Conservation (phyloP, 2,888 invertebrate species). For the Stratiomys singularior region DNA sequence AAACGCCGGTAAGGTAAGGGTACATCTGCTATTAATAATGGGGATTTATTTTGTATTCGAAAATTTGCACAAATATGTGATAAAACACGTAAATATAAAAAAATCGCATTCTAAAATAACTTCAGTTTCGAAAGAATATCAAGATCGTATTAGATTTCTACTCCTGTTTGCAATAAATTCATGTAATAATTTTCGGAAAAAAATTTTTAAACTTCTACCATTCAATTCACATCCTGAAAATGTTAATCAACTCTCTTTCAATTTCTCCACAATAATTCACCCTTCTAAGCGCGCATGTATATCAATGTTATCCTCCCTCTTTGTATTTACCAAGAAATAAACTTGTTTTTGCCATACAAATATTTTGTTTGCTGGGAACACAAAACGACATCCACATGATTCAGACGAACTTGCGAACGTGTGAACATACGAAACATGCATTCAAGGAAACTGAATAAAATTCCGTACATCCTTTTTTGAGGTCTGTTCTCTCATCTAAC, state of each 20-base stretch:
- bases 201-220: too few relatives aligned
- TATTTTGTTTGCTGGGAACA: conserved; percentile 4
- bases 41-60: too few relatives aligned
- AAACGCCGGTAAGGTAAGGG: too few relatives aligned
- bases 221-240: too few relatives aligned
- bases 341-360: background rate
- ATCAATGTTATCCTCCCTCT: background rate
- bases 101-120: too few relatives aligned
- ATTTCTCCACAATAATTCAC: conserved; percentile 6
- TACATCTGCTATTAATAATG: too few relatives aligned
- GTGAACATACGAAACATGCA: conserved; percentile 8
- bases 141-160: too few relatives aligned
- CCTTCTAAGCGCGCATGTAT: background rate
- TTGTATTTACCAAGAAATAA: background rate
- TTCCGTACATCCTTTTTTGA: background rate
- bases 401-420: background rate
- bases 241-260: background rate
- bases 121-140: too few relatives aligned
- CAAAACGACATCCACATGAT: conserved; percentile 9
- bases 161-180: too few relatives aligned
- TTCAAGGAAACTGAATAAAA: background rate
- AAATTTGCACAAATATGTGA: too few relatives aligned
- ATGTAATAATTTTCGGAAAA: too few relatives aligned
- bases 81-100: too few relatives aligned
- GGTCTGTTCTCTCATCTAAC: background rate